phyloP scores from a whole-genome alignment of 1,140 invertebrate species.

The Aphidius ervi region DNA sequence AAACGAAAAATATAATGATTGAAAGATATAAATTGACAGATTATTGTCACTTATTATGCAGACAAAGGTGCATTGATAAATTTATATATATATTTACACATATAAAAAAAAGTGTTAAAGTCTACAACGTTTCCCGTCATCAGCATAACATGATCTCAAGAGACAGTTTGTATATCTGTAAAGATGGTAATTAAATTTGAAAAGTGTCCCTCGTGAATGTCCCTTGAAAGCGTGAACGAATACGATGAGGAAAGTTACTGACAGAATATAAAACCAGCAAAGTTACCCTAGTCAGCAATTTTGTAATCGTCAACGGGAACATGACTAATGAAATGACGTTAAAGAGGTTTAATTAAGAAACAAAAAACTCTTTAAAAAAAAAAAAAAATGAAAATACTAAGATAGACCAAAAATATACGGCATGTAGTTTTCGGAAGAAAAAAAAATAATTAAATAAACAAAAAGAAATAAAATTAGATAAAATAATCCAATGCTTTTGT shows the following conservation, averaged over 20 bases:
- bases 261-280: constrained; percentile 6
- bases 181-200: constrained; percentile 11
- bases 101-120: constrained; percentile 17
- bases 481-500: constrained; percentile 31
- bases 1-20: background rate
- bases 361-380: constrained; percentile 5
- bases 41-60: constrained; percentile 44
- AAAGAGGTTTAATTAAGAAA: constrained; percentile 4
- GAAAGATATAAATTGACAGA: constrained; percentile 24
- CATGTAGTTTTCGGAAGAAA: constrained; percentile 9
- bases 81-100: constrained; percentile 25
- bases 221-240: background rate
- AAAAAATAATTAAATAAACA: constrained; percentile 4
- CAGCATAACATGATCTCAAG: background rate
- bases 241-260: too few relatives aligned
- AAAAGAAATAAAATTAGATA: constrained; percentile 8
- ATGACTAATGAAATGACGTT: constrained; percentile 12
- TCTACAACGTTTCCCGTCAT: constrained; percentile 1
- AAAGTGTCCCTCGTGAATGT: constrained; percentile 1
- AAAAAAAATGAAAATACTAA: constrained; percentile 6
- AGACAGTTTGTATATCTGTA: background rate
- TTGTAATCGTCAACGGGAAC: constrained; percentile 8
- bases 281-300: background rate
- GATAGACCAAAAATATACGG: background rate
- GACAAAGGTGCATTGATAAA: constrained; percentile 25